Evolutionary conservation across 2,888 invertebrate species (phyloP).

Genomic region (Campopleginae sp.): DNA sequence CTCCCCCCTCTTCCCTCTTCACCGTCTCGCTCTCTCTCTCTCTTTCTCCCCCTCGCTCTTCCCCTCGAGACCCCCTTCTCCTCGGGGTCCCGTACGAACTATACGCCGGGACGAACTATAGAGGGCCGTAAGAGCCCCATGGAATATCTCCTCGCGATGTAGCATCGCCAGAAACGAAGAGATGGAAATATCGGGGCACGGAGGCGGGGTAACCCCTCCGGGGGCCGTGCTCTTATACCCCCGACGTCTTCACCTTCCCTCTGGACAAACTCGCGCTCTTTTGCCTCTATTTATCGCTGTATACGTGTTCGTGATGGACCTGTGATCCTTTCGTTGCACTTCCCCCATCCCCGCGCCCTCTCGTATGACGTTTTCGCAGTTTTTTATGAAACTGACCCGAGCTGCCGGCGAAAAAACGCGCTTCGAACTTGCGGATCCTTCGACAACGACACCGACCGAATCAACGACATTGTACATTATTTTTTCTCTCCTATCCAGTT

Average conservation of each 20-base stretch:
- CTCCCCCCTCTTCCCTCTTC: constrained; percentile 75
- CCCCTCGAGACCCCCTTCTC: constrained; percentile 52
- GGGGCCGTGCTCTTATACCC: constrained; percentile 57
- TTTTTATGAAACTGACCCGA: constrained; percentile 42
- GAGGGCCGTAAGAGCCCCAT: constrained; percentile 22
- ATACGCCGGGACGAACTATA: constrained; percentile 55
- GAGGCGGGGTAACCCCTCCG: constrained; percentile 41
- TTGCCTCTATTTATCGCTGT: constrained; percentile 32
- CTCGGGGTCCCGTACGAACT: constrained; percentile 45
- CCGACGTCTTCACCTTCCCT: constrained; percentile 51
- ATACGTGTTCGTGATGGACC: constrained; percentile 12
- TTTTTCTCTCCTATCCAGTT: neutral
- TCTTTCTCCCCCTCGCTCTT: constrained; percentile 45
- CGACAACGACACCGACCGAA: constrained; percentile 3
- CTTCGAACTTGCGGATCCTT: constrained; percentile 11
- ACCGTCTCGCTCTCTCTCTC: constrained; percentile 55
- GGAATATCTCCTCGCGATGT: constrained; percentile 35
- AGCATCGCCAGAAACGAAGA: constrained; percentile 45
- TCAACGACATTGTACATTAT: neutral
- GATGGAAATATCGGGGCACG: constrained; percentile 41
- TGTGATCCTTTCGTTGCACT: constrained; percentile 26
- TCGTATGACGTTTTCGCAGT: neutral
- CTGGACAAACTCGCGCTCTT: constrained; percentile 46
- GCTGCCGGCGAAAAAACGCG: neutral
- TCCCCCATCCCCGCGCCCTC: neutral